These are phyloP conservation scores for Axis porcinus DNA, from an alignment of 2,113 vertebrate genomes.

Conservation along the genomic window DNA sequence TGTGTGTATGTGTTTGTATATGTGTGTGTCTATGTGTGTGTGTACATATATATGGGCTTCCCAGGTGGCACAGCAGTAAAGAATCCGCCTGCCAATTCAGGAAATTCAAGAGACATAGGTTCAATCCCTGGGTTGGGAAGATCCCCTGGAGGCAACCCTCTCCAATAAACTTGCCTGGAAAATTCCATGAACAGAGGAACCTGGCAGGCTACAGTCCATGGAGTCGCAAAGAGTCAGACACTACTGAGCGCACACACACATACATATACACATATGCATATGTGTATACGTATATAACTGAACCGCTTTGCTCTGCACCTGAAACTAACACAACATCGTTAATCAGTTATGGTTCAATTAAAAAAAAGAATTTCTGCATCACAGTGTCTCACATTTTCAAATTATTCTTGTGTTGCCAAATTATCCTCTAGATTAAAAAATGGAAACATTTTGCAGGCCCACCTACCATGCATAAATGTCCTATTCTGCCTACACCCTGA, in stretches of 20 bases:
- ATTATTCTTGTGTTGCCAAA: background rate
- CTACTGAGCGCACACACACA: background rate
- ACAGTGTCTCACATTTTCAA: background rate
- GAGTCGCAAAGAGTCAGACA: background rate
- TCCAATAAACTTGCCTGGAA: background rate
- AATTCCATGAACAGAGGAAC: background rate
- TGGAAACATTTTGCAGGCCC: background rate
- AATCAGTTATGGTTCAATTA: background rate
- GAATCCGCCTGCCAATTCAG: background rate
- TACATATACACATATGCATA: background rate
- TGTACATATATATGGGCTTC: background rate
- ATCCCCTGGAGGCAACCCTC: background rate
- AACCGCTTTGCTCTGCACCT: background rate
- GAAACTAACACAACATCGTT: background rate
- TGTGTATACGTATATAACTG: background rate
- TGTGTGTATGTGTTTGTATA: fast-evolving
- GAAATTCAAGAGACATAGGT: background rate
- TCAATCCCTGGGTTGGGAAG: background rate
- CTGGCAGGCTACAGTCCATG: background rate
- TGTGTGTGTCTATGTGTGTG: no score
- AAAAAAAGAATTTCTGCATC: background rate
- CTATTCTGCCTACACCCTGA: background rate
- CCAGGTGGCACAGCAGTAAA: background rate
- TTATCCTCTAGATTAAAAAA: background rate
- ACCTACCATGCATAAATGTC: background rate